Evolutionary conservation across 2,797 vertebrate genomes (phyloP).

Genomic region (Coluber constrictor): DNA sequence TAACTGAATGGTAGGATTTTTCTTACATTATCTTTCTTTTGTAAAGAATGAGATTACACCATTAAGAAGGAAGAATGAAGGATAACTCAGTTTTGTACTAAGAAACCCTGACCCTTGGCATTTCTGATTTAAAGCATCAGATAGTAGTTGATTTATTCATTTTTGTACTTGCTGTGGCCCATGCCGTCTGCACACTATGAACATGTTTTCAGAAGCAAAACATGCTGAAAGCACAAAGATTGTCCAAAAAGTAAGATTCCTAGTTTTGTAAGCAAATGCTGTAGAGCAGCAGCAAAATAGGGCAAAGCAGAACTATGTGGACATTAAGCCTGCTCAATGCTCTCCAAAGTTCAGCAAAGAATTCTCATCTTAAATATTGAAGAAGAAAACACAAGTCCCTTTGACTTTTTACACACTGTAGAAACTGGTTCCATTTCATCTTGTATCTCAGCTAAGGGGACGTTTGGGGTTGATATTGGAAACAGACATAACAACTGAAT

Average conservation of each 20-base stretch:
- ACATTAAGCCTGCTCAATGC: background rate
- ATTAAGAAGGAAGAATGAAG: background rate
- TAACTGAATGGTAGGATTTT: background rate
- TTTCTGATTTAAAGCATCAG: background rate
- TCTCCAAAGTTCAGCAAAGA: background rate
- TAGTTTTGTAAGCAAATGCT: background rate
- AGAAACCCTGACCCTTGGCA: background rate
- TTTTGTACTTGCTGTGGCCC: background rate
- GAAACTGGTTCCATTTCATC: background rate
- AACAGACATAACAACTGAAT: background rate
- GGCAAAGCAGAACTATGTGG: background rate
- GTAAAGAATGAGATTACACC: background rate
- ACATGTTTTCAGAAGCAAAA: background rate
- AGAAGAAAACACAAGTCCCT: background rate
- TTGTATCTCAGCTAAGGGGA: background rate
- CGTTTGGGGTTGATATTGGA: background rate
- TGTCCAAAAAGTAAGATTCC: background rate
- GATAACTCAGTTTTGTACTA: background rate
- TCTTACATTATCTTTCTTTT: background rate
- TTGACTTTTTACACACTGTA: background rate
- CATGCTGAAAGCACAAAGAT: background rate
- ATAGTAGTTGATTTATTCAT: background rate
- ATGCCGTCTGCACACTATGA: background rate
- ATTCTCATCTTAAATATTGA: background rate
- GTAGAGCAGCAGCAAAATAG: background rate